Percentiles rank a stretch among this genome's conserved stretches.
Conservation (phyloP, 2,113 vertebrate genomes). For the Ursus arctos region DNA sequence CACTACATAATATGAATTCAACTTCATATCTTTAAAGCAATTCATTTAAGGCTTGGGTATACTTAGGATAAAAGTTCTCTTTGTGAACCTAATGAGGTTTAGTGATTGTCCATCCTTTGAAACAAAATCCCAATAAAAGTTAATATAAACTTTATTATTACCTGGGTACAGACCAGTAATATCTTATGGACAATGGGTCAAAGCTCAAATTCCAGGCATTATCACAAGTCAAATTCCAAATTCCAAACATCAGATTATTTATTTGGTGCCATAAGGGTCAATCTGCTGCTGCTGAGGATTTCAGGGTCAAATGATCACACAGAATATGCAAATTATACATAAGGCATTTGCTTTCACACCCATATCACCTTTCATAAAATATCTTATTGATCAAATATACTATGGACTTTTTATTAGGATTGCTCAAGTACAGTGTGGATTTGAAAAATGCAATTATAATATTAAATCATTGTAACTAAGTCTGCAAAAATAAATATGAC, state of each 20-base stretch:
- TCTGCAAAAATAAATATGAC: neutral
- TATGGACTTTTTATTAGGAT: neutral
- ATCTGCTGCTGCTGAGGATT: neutral
- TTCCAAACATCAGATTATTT: conserved; percentile 35
- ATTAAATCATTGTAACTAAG: neutral
- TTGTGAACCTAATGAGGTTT: conserved; percentile 37
- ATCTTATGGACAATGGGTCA: neutral
- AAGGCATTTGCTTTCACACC: neutral
- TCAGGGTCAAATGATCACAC: neutral
- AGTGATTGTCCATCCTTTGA: neutral
- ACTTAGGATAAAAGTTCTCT: neutral
- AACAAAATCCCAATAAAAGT: conserved; percentile 17
- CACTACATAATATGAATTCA: neutral
- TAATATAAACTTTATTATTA: conserved; percentile 44
- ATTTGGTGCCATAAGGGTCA: neutral
- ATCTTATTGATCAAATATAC: neutral
- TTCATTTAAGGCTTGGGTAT: neutral
- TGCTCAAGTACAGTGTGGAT: neutral
- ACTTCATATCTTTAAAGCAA: conserved; percentile 4
- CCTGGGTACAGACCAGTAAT: neutral
- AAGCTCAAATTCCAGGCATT: conserved; percentile 13
- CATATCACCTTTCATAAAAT: neutral
- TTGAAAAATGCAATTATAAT: neutral
- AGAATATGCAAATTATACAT: neutral
- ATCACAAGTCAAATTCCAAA: neutral